These are phyloP conservation scores for Anniella stebbinsi DNA, from an alignment of 2,797 vertebrate genomes.

Conservation along the genomic window DNA sequence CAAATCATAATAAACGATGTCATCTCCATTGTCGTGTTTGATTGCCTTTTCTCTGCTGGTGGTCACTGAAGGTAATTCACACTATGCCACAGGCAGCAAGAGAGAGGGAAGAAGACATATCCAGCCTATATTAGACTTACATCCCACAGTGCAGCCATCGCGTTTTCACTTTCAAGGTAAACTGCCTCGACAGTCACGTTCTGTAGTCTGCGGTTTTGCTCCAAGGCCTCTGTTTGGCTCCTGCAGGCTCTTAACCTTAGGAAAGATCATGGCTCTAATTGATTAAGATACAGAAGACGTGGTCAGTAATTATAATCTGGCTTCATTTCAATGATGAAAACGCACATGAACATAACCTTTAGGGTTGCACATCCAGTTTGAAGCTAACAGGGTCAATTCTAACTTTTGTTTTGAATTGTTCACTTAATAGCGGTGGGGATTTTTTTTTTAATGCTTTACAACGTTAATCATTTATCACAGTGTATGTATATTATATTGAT, in stretches of 20 bases:
- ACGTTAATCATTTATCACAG: background rate
- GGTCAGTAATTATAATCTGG: no score
- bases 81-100: slow-evolving; percentile 11
- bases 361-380: no score
- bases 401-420: background rate
- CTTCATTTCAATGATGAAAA: no score
- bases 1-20: slow-evolving; percentile 49
- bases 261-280: no score
- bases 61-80: slow-evolving; percentile 67
- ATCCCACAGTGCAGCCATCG: slow-evolving; percentile 28
- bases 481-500: background rate
- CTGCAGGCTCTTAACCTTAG: no score
- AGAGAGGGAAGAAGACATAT: background rate
- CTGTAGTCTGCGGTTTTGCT: no score
- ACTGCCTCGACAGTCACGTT: background rate
- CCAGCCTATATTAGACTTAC: slow-evolving; percentile 29
- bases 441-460: background rate
- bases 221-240: no score
- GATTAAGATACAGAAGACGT: no score
- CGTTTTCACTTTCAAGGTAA: slow-evolving; percentile 20
- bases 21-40: slow-evolving; percentile 59
- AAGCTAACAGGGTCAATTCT: background rate
- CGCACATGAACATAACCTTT: no score
- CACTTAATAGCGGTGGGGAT: slow-evolving; percentile 1
- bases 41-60: slow-evolving; percentile 67